Evolutionary conservation across 2,797 vertebrate species (phyloP).

Genomic region (Kryptopterus vitreolus): DNA sequence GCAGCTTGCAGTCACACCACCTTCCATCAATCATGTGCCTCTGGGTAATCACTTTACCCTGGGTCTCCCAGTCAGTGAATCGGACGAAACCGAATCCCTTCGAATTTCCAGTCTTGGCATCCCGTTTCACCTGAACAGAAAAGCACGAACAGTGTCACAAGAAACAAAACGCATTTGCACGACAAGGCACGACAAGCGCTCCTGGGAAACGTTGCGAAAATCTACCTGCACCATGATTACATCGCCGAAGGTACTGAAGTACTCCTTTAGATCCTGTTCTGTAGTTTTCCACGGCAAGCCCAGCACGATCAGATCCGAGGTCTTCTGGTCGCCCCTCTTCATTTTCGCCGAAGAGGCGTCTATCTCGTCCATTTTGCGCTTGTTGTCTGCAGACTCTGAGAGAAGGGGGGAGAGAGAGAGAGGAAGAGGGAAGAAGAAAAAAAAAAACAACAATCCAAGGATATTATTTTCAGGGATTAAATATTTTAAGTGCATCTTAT

Average conservation of each 20-base stretch:
- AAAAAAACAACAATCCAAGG: too few relatives aligned
- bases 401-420: too few relatives aligned
- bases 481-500: too few relatives aligned
- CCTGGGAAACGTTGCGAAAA: neutral
- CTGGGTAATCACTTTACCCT: slow-evolving; percentile 95
- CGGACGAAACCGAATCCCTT: slow-evolving; percentile 98
- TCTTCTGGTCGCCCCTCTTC: slow-evolving; percentile 96
- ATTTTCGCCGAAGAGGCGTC: slow-evolving; percentile 97
- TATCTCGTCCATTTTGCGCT: slow-evolving; percentile 98
- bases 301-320: slow-evolving; percentile 93
- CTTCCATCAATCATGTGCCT: slow-evolving; percentile 98
- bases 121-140: slow-evolving; percentile 87
- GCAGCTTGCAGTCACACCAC: slow-evolving; percentile 98
- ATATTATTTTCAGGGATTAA: too few relatives aligned
- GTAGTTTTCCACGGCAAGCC: slow-evolving; percentile 97
- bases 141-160: neutral
- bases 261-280: slow-evolving; percentile 96
- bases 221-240: slow-evolving; percentile 99
- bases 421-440: too few relatives aligned
- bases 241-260: slow-evolving; percentile 96
- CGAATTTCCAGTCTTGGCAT: slow-evolving; percentile 94
- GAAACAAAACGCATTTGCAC: neutral
- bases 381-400: slow-evolving; percentile 83
- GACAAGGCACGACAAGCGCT: too few relatives aligned
- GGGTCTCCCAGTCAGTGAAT: slow-evolving; percentile 95